Evolutionary conservation across 2,888 invertebrate species (phyloP).

Genomic region (Buathra laborator): DNA sequence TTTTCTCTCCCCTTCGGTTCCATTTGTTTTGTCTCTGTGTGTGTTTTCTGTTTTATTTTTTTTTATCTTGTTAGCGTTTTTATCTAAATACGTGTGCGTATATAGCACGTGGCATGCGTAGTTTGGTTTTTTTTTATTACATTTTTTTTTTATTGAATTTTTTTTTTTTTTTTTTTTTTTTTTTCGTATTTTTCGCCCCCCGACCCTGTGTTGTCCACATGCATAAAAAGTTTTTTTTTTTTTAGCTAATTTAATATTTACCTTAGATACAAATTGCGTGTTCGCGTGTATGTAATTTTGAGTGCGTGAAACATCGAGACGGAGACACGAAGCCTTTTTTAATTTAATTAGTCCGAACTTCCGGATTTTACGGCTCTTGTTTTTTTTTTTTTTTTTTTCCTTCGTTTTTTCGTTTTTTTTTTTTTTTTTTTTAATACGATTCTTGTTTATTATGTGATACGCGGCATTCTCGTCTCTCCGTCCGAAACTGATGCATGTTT

Average conservation of each 20-base stretch:
- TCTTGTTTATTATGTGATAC: constrained; percentile 43
- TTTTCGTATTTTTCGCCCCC: constrained; percentile 56
- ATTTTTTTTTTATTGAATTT: too few relatives aligned
- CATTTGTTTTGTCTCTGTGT: constrained; percentile 54
- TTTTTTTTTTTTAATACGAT: constrained; percentile 21
- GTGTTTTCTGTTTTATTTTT: constrained; percentile 39
- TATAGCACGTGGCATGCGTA: constrained; percentile 64
- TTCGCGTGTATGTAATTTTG: constrained; percentile 73
- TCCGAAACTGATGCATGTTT: constrained; percentile 56
- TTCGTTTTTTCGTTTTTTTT: constrained; percentile 29
- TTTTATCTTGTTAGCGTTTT: constrained; percentile 43
- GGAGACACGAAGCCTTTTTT: constrained; percentile 68
- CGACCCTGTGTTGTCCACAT: constrained; percentile 35
- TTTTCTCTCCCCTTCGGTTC: neutral
- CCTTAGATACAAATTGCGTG: constrained; percentile 73
- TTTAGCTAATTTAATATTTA: constrained; percentile 62
- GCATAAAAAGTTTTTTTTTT: constrained; percentile 62
- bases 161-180: constrained; percentile 14
- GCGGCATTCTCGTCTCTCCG: constrained; percentile 59
- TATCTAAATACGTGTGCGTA: constrained; percentile 55
- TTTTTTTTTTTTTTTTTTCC: constrained; percentile 19
- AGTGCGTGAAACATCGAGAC: constrained; percentile 48
- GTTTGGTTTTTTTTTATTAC: constrained; percentile 63
- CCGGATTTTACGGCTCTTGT: constrained; percentile 9
- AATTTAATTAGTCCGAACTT: constrained; percentile 45